A percentile compares a stretch with the other conserved stretches of the same genome.
Evolutionary conservation across 1,140 invertebrate genomes (phyloP).

Genomic region (Lepidurus apus): DNA sequence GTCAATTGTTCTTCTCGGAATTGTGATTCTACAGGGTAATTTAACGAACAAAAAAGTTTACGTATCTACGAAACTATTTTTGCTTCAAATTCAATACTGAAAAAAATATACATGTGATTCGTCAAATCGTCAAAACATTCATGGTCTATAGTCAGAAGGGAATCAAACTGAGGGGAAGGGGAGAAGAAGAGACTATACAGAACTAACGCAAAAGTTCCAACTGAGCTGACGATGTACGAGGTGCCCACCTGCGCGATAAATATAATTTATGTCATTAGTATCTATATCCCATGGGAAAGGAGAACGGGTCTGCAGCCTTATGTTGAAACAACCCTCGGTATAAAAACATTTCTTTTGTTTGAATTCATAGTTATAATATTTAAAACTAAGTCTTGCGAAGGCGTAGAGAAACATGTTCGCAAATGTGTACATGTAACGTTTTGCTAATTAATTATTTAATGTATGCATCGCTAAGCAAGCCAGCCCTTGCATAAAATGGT

Average conservation of each 20-base stretch:
- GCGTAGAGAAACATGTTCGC: slow-evolving; percentile 14
- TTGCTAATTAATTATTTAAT: slow-evolving; percentile 22
- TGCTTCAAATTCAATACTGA: no score
- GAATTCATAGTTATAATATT: background rate
- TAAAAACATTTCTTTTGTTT: background rate
- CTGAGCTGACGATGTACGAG: background rate
- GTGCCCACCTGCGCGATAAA: background rate
- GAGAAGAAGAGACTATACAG: background rate
- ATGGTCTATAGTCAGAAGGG: no score
- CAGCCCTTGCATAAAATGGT: slow-evolving; percentile 7
- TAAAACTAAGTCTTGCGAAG: slow-evolving; percentile 11
- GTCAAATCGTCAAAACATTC: no score
- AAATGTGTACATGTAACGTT: background rate
- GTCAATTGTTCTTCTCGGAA: no score
- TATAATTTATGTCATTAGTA: slow-evolving; percentile 19
- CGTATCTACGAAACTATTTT: no score
- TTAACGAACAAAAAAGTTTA: no score
- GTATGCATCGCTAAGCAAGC: slow-evolving; percentile 10
- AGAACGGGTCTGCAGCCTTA: background rate
- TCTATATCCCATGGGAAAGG: background rate
- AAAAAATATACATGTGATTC: no score
- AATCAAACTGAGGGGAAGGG: background rate
- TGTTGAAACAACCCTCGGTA: background rate
- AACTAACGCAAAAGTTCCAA: background rate
- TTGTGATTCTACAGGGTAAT: no score